phyloP scores from a whole-genome alignment of 2,797 vertebrate species.

The Acropternis orthonyx region DNA sequence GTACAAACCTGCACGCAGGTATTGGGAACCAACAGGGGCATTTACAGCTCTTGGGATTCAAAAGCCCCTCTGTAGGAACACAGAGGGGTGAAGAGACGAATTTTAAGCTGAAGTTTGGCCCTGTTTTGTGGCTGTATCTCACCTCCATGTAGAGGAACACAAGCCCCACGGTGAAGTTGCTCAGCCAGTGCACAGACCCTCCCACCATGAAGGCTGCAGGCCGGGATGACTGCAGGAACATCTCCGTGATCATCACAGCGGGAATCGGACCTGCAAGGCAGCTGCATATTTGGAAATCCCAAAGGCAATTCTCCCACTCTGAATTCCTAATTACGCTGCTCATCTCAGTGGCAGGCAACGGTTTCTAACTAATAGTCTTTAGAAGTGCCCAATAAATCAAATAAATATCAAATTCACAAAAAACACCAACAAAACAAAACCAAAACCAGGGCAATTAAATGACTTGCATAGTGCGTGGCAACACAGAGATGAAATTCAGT shows the following conservation, averaged over 20 bases:
- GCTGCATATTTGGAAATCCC: neutral
- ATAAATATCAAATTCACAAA: neutral
- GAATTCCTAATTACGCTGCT: neutral
- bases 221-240: slow-evolving; percentile 93
- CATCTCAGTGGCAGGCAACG: neutral
- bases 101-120: neutral
- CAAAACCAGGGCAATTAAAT: neutral
- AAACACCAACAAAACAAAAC: neutral
- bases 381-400: neutral
- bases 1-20: neutral
- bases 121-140: neutral
- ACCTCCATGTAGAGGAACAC: slow-evolving; percentile 93
- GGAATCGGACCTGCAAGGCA: slow-evolving; percentile 86
- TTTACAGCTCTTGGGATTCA: neutral
- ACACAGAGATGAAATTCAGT: neutral
- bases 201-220: slow-evolving; percentile 91
- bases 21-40: neutral
- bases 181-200: slow-evolving; percentile 92
- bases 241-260: slow-evolving; percentile 87
- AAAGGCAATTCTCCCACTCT: neutral
- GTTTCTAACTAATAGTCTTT: neutral
- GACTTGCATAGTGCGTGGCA: neutral
- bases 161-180: slow-evolving; percentile 89
- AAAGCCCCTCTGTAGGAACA: neutral
- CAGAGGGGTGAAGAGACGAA: neutral